These are phyloP conservation scores for Microctonus aethiopoides DNA, from an alignment of 2,888 invertebrate genomes.

Conservation along the genomic window DNA sequence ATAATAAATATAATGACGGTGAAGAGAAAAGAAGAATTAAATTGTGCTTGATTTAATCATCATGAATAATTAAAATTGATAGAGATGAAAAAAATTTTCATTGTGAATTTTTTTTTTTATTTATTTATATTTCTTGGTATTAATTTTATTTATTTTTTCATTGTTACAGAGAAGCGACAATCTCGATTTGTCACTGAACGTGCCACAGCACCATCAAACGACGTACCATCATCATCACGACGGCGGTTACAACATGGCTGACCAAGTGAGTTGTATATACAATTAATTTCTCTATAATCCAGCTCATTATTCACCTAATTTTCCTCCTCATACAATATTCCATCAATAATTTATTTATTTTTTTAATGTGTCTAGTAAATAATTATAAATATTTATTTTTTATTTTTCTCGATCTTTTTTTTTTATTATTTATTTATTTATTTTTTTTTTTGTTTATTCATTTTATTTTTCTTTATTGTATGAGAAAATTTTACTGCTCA, in stretches of 20 bases:
- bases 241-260: slow-evolving; percentile 81
- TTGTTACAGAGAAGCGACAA: slow-evolving; percentile 81
- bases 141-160: slow-evolving; percentile 46
- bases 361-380: no score
- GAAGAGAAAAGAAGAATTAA: background rate
- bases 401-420: background rate
- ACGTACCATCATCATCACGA: slow-evolving; percentile 74
- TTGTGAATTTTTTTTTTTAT: background rate
- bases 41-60: background rate
- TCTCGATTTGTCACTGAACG: slow-evolving; percentile 78
- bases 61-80: background rate
- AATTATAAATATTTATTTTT: slow-evolving; percentile 4
- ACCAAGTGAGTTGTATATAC: slow-evolving; percentile 72
- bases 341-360: slow-evolving; percentile 7
- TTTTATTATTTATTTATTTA: background rate
- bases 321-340: slow-evolving; percentile 18
- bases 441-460: background rate
- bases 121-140: background rate
- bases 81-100: background rate
- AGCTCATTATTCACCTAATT: slow-evolving; percentile 19
- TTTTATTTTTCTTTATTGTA: background rate
- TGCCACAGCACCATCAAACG: slow-evolving; percentile 70
- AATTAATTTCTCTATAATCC: slow-evolving; percentile 25
- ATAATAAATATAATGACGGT: background rate
- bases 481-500: background rate